Base-by-base conservation (phyloP, 2,113 vertebrate species). In the Tamias sibiricus region DNA sequence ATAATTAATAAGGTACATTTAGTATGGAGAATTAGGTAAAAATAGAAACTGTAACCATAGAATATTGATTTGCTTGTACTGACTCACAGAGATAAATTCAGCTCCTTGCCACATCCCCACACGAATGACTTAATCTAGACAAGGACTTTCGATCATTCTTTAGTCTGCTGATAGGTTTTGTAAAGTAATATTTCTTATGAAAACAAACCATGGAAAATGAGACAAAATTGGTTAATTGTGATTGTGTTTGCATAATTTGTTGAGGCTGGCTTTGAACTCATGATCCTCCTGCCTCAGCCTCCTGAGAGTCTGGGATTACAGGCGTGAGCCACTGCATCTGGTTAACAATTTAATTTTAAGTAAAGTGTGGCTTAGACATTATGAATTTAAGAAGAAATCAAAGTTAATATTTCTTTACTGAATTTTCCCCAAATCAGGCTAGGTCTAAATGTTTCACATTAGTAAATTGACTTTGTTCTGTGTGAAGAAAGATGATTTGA, bases 1-100 rank as follows among this genome's bases (percentile, higher is more conserved):
- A 54, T 96, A 90, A 95, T 90, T 97, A 93, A 94, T 90, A 77
- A 87, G 47, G 49, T 92, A 22, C 32, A 88, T 85, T 95, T 95
- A 90, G 62, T 71, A 88, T 68, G 16, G 17, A 91, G 8, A 90
- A 86, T 87, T 95, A 95, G 88, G 32, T 81, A 94, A 92, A 95
- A 85, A 64, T 77, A 94, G 90, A 95, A 93, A 82, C 47, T 32
- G 0, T 57, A 88, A 74, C 37, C 37, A 83, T 44, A 14, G 10
- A 71, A 19, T 93, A 96, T 96, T 68, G 91, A 91, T 96, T 95
- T 93, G 20, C 35, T 75, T 40, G 8, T 72, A 93, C 1, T 35
- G 24, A 79, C 57, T 87, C 22, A 68, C 52, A 74, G 22, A 96
- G 12, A 94, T 83, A 91, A 89, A 94, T 88, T 83, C 35, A 75